A percentile compares a stretch with the other conserved stretches of the same genome.
Conservation (phyloP, 2,888 invertebrate species). For the Morpho achilles region DNA sequence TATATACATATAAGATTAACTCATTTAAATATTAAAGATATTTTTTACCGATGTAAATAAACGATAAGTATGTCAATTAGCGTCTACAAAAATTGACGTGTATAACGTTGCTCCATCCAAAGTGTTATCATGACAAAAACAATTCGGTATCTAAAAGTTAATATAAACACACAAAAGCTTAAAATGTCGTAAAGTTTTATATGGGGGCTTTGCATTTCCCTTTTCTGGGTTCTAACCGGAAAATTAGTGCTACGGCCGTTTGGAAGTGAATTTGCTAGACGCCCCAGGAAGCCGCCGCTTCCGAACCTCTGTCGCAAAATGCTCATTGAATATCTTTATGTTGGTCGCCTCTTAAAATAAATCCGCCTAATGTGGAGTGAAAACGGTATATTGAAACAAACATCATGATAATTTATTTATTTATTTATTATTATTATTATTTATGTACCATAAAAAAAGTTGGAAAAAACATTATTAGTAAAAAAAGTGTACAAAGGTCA, state of each 20-base stretch:
- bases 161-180: background rate
- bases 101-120: no score
- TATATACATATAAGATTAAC: no score
- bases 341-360: background rate
- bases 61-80: no score
- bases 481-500: no score
- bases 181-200: slow-evolving; percentile 19
- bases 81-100: no score
- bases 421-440: background rate
- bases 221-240: slow-evolving; percentile 27
- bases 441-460: no score
- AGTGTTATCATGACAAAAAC: no score
- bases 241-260: slow-evolving; percentile 31
- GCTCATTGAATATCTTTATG: slow-evolving; percentile 17
- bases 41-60: no score
- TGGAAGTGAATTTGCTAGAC: slow-evolving; percentile 21
- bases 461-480: no score
- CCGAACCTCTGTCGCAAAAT: slow-evolving; percentile 17
- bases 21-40: no score
- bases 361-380: background rate
- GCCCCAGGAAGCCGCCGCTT: slow-evolving; percentile 17
- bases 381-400: background rate
- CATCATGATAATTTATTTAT: background rate
- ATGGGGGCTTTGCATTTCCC: slow-evolving; percentile 26
- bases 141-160: background rate